Evolutionary conservation across 2,797 vertebrate species (phyloP), one percentile per base, ranked within the genome.

Genomic region (Phaenicophaeus curvirostris): DNA sequence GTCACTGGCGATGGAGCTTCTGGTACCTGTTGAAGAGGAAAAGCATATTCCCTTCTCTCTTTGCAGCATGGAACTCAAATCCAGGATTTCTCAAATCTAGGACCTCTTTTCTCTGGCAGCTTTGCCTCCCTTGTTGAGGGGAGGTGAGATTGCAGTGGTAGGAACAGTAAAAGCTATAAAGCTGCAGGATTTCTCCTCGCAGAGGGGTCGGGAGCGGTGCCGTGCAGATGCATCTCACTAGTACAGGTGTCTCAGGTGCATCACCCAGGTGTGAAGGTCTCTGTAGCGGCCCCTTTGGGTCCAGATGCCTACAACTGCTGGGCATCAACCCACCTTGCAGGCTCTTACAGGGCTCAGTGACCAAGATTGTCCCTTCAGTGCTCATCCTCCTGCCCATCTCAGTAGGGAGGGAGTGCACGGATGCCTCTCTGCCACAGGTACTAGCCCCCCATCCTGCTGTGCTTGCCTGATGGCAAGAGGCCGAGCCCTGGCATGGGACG

Each of bases 71-170:
- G 62, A 17, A 27, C 44, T 63, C 28, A 4, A 6, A 7, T 31
- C 19, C 4, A n/a, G n/a, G n/a, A n/a, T n/a, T n/a, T n/a, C n/a
- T n/a, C n/a, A n/a, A n/a, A n/a, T n/a, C n/a, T n/a, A n/a, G n/a
- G 39, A 28, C 37, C 7, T 27, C 15, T 24, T 2, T 4, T 53
- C 14, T 9, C 12, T 1, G 0, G 10, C 0, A 1, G 19, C 72
- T 77, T 20, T 63, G 37, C 33, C 18, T 19, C 11, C 24, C 41
- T 46, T 6, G n/a, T 2, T 2, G 25, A 30, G 37, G 48, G 11
- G 25, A 35, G 35, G 30, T 6, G 74, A 17, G 74, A 8, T 14
- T 58, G 17, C 58, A 28, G 31, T 30, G 33, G 33, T n/a, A 41
- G 53, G 53, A 68, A 42, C 53, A 39, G 62, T 41, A 21, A 55